phyloP scores from a whole-genome alignment of 2,888 invertebrate species.

The Chromoteleia sp. region DNA sequence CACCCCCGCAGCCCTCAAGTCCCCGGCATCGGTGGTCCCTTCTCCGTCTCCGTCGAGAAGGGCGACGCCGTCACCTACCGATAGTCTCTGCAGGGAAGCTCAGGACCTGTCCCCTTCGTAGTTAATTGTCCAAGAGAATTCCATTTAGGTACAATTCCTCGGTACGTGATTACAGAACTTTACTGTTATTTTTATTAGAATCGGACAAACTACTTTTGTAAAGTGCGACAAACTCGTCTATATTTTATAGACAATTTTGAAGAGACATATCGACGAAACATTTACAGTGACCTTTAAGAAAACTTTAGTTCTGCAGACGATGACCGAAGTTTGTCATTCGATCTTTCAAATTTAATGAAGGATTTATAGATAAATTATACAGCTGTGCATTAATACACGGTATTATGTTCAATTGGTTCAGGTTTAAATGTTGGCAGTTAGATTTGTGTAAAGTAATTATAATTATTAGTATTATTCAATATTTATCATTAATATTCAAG shows the following conservation, averaged over 20 bases:
- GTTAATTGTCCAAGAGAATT: constrained; percentile 72
- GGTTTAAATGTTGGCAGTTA: too few species aligned
- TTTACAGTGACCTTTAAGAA: background rate
- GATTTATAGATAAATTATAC: constrained; percentile 14
- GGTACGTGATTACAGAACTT: background rate
- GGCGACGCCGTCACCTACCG: constrained; percentile 82
- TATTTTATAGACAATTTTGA: constrained; percentile 5
- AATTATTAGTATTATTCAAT: background rate
- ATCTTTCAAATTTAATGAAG: background rate
- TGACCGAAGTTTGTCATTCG: too few species aligned
- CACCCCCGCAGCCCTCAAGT: constrained; percentile 78
- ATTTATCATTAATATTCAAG: background rate
- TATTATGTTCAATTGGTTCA: background rate
- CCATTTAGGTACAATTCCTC: constrained; percentile 13
- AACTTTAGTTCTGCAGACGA: background rate
- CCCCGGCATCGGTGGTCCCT: constrained; percentile 77
- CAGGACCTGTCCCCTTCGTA: constrained; percentile 83
- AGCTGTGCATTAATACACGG: background rate
- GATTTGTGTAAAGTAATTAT: background rate
- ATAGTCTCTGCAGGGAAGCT: constrained; percentile 82
- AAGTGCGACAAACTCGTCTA: background rate
- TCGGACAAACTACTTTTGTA: background rate
- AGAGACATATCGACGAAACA: constrained; percentile 10
- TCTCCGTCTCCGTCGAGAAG: constrained; percentile 81
- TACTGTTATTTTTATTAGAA: background rate